Percentiles rank a stretch among this genome's conserved stretches.
phyloP scores from a whole-genome alignment of 2,888 invertebrate species.

The Nomada ruficornis region DNA sequence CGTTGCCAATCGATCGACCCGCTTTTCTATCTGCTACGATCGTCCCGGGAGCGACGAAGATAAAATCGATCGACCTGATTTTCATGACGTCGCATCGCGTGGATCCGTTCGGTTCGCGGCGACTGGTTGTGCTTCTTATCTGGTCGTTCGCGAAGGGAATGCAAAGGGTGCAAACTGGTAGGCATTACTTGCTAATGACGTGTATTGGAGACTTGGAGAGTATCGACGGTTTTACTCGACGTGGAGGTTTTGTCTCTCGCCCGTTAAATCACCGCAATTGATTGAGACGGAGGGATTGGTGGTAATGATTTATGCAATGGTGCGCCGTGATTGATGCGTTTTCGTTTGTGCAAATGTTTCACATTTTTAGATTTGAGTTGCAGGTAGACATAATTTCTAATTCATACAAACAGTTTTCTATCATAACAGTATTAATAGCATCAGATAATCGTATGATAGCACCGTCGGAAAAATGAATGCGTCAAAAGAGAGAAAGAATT shows the following conservation, averaged over 20 bases:
- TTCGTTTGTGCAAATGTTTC: neutral
- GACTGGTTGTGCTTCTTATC: constrained; percentile 15
- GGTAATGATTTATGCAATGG: too few species aligned
- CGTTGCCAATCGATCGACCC: constrained; percentile 53
- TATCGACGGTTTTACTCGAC: neutral
- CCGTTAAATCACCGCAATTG: neutral
- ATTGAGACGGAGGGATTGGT: too few species aligned
- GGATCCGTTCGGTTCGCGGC: neutral
- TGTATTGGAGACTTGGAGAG: neutral
- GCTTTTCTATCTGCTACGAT: constrained; percentile 37
- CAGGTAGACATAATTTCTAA: too few species aligned
- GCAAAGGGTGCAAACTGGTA: constrained; percentile 4
- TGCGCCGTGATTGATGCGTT: too few species aligned
- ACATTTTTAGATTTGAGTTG: too few species aligned
- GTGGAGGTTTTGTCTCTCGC: neutral
- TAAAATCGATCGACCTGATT: constrained; percentile 48
- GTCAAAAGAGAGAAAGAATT: neutral
- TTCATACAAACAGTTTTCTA: neutral
- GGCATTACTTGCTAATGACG: neutral
- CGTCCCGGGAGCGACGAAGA: constrained; percentile 14
- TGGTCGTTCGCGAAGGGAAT: neutral
- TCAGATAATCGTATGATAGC: neutral
- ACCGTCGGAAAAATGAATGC: neutral
- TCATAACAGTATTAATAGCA: neutral
- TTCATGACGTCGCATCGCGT: constrained; percentile 6